Percentiles rank a stretch among this genome's conserved stretches.
Evolutionary conservation across 1,140 invertebrate species (phyloP).

Genomic region (Phymastichus coffea): DNA sequence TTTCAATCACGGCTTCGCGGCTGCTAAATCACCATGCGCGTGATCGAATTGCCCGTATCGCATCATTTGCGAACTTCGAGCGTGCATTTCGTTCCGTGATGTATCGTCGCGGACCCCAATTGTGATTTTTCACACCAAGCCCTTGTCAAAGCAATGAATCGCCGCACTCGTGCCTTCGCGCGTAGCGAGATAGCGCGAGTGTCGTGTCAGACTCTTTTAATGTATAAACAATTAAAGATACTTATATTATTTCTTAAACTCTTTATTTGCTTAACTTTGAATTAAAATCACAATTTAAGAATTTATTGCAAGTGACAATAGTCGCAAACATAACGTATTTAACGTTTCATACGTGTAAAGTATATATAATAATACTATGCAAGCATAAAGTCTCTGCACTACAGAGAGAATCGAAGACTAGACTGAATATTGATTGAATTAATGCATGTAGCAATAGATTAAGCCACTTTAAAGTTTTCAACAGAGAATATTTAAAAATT

Average conservation of each 20-base stretch:
- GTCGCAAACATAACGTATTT: conserved; percentile 38
- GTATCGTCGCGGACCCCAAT: too few relatives aligned
- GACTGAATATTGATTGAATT: conserved; percentile 18
- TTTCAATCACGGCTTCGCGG: too few relatives aligned
- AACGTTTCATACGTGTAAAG: conserved; percentile 15
- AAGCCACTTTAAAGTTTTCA: conserved; percentile 23
- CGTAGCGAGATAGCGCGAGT: neutral
- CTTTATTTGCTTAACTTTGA: conserved; percentile 41
- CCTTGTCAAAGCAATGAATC: too few relatives aligned
- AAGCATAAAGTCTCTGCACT: conserved; percentile 22
- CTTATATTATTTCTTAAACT: conserved; percentile 30
- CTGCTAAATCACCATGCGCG: too few relatives aligned
- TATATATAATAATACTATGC: conserved; percentile 17
- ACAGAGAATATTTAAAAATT: neutral
- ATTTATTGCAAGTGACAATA: conserved; percentile 38
- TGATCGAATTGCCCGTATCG: too few relatives aligned
- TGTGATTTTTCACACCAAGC: too few relatives aligned
- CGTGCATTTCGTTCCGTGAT: too few relatives aligned
- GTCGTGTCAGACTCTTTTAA: neutral
- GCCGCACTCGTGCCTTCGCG: too few relatives aligned
- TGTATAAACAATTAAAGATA: neutral
- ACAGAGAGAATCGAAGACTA: conserved; percentile 24
- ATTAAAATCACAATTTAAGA: conserved; percentile 40
- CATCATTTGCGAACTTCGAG: too few relatives aligned
- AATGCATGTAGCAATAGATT: neutral